phyloP scores from a whole-genome alignment of 23 tunicate species.

The Clavelina lepadiformis region DNA sequence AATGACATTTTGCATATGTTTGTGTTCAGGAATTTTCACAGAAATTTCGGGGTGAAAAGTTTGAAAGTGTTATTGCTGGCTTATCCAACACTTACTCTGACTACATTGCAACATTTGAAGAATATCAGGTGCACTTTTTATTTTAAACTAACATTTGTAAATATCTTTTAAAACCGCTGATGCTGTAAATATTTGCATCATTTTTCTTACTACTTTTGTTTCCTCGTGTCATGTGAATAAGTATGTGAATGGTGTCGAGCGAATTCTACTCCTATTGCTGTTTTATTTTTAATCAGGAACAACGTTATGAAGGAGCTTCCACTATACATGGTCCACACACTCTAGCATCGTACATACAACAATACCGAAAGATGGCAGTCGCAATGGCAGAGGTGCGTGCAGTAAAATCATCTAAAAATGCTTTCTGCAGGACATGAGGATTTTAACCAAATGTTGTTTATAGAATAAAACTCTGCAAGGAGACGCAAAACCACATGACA shows the following conservation, averaged over 20 bases:
- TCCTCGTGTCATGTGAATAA: too few species aligned
- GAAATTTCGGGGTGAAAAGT: constrained; percentile 24
- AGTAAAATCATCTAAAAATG: constrained; percentile 1
- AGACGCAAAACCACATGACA: constrained; percentile 9
- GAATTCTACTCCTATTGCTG: too few species aligned
- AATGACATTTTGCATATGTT: neutral
- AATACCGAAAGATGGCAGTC: constrained; percentile 43
- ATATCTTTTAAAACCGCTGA: too few species aligned
- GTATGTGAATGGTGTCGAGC: too few species aligned
- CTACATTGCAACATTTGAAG: constrained; percentile 84
- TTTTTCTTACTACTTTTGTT: too few species aligned
- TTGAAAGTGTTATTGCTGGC: constrained; percentile 71
- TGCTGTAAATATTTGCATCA: too few species aligned
- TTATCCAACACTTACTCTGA: constrained; percentile 87
- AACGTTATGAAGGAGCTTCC: constrained; percentile 91
- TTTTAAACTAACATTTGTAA: too few species aligned
- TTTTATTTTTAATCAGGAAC: constrained; percentile 34
- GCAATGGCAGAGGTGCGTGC: constrained; percentile 26
- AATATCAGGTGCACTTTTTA: constrained; percentile 88
- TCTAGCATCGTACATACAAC: constrained; percentile 69
- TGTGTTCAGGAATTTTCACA: constrained; percentile 26
- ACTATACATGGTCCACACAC: constrained; percentile 91
- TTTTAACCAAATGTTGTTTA: neutral
- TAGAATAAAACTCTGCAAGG: constrained; percentile 7
- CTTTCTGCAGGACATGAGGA: neutral